Evolutionary conservation across 2,888 invertebrate genomes (phyloP), one percentile per base, ranked within the genome.

Genomic region (Lochmaea capreae): DNA sequence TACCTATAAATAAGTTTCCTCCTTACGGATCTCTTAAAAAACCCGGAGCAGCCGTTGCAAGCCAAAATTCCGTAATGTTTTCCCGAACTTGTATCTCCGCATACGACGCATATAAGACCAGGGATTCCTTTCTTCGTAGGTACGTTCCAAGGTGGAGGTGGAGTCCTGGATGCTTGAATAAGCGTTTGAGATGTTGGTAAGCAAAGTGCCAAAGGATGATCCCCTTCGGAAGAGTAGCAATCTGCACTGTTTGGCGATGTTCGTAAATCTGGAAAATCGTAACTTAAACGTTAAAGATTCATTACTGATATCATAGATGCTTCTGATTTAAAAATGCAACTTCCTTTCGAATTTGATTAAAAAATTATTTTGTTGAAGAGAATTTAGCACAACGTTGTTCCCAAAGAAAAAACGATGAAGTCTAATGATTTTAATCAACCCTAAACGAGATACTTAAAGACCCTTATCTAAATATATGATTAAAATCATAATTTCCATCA

Each of bases 21-120:
- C 70, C 98, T 90, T 52, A 99, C 98, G 79, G 97, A 97, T 78
- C 99, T 89, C 86, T 99, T 99, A 90, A 99, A 99, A 90, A 99
- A 99, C 0, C 99, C 99, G 72, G 97, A 97, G 89, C 99, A 99
- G 0, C 99, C 99, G 85, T 99, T 99, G 88, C 99, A 99, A 0
- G 99, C 99, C 77, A 99, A 90, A 84, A 99, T 98, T 0, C 99
- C 98, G 87, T 98, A 98, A 87, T 98, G 98, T 84, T 98, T 98
- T 2, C 98, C 98, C 2, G 97, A 97, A 81, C 97, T 97, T 8
- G 97, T 97, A 87, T 98, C 98, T 0, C 98, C 98, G 84, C 98
- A 98, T 0, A 99, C 98, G 69, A 98, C 96, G 87, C 98, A 99
- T 73, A 95, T 94, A 69, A 98, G 89, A 0, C 97, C 97, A 1